Evolutionary conservation across 2,888 invertebrate genomes (phyloP).

Genomic region (Dioctria rufipes): DNA sequence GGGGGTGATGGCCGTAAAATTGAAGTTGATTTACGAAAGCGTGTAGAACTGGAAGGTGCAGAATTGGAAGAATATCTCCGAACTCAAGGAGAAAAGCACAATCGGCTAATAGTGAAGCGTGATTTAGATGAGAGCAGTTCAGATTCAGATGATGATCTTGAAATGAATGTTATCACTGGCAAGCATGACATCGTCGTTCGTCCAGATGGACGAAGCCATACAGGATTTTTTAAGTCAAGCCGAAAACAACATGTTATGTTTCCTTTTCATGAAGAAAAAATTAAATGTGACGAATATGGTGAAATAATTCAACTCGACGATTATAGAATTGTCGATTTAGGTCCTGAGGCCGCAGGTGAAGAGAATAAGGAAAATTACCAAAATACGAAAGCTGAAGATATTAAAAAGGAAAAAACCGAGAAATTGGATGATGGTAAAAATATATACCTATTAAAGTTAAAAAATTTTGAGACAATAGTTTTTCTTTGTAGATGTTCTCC

Average conservation of each 20-base stretch:
- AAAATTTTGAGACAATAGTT: constrained; percentile 54
- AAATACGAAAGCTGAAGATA: constrained; percentile 62
- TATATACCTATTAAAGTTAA: not conserved
- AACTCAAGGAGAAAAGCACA: constrained; percentile 75
- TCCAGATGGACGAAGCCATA: constrained; percentile 78
- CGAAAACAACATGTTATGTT: constrained; percentile 98
- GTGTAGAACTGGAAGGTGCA: constrained; percentile 82
- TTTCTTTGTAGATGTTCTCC: constrained; percentile 68
- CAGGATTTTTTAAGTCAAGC: constrained; percentile 88
- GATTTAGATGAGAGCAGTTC: constrained; percentile 83
- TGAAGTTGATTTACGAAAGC: constrained; percentile 77
- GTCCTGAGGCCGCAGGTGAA: constrained; percentile 62
- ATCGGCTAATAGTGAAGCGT: constrained; percentile 70
- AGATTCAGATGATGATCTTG: constrained; percentile 86
- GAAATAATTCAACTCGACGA: constrained; percentile 81
- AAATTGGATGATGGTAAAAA: constrained; percentile 56
- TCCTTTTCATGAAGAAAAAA: constrained; percentile 72
- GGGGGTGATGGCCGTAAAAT: constrained; percentile 80
- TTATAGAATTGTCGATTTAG: constrained; percentile 86
- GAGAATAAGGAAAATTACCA: constrained; percentile 66
- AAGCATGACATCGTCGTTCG: constrained; percentile 93
- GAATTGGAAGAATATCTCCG: constrained; percentile 84
- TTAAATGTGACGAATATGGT: no score
- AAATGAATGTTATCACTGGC: constrained; percentile 87
- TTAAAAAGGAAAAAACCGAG: constrained; percentile 60